Evolutionary conservation across 2,113 vertebrate genomes (phyloP).

Genomic region (Actenoides lindsayi): DNA sequence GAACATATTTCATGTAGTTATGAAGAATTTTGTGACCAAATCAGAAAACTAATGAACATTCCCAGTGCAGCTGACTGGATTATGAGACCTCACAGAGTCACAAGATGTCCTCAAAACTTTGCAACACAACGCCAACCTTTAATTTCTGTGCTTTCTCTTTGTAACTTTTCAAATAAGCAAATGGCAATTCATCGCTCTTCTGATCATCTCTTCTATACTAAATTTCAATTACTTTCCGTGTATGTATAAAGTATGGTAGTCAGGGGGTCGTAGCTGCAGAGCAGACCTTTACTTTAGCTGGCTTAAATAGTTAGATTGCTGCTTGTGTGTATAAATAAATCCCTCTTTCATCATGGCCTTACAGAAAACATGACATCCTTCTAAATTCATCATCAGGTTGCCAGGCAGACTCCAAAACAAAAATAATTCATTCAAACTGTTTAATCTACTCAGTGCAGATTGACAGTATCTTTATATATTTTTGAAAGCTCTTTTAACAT

Average conservation of each 20-base stretch:
- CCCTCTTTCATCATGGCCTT: not conserved
- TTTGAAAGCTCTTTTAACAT: conserved; percentile 80
- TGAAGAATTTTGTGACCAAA: not conserved
- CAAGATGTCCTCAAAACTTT: not conserved
- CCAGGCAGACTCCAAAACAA: conserved; percentile 73
- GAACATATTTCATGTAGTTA: not conserved
- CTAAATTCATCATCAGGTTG: conserved; percentile 71
- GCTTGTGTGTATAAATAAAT: conserved; percentile 57
- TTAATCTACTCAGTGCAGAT: conserved; percentile 74
- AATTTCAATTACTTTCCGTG: conserved; percentile 17
- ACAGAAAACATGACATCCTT: conserved; percentile 62
- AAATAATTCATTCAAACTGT: conserved; percentile 77
- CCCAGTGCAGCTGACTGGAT: not conserved
- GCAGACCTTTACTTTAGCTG: not conserved
- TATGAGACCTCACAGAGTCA: not conserved
- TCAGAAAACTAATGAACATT: not conserved
- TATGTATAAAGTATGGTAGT: not conserved
- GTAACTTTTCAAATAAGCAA: not conserved
- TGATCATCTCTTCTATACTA: not conserved
- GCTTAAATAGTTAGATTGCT: conserved; percentile 20
- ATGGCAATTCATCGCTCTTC: not conserved
- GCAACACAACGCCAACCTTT: not conserved
- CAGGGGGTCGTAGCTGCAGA: not conserved
- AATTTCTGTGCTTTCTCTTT: not conserved
- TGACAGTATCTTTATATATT: conserved; percentile 81